Conservation (phyloP, 1,140 invertebrate species). For the Cyrtorhinus lividipennis region DNA sequence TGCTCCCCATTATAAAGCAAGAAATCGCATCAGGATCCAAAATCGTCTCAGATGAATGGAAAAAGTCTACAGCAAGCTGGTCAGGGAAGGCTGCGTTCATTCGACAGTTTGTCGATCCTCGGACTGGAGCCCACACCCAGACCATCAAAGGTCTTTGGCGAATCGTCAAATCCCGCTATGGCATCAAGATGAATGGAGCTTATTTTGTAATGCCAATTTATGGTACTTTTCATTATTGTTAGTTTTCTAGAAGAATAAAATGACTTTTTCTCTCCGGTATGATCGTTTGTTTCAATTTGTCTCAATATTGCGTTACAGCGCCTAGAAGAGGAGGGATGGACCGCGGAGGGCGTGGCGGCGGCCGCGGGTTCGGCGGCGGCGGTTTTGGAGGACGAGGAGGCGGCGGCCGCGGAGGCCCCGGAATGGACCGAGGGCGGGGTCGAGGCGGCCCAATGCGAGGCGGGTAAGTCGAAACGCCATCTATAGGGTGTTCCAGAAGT, state of each 20-base stretch:
- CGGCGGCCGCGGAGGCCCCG: neutral
- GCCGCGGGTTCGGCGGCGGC: neutral
- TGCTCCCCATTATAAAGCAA: too few relatives aligned
- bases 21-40: too few relatives aligned
- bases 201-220: neutral
- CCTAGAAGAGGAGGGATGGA: conserved; percentile 1
- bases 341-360: neutral
- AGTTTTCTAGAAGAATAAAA: neutral
- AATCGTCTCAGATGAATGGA: too few relatives aligned
- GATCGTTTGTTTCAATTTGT: neutral
- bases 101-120: neutral
- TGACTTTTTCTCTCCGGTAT: neutral
- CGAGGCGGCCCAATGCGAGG: neutral
- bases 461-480: neutral
- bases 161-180: too few relatives aligned
- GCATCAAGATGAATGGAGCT: neutral
- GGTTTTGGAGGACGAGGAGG: neutral
- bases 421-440: neutral
- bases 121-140: too few relatives aligned
- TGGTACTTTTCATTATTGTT: neutral
- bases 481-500: neutral
- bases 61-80: too few relatives aligned
- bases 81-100: neutral
- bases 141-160: too few relatives aligned
- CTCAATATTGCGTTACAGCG: neutral